Base-by-base conservation (phyloP, 2,888 invertebrate genomes). In the Amblyjoppa fuscipennis region DNA sequence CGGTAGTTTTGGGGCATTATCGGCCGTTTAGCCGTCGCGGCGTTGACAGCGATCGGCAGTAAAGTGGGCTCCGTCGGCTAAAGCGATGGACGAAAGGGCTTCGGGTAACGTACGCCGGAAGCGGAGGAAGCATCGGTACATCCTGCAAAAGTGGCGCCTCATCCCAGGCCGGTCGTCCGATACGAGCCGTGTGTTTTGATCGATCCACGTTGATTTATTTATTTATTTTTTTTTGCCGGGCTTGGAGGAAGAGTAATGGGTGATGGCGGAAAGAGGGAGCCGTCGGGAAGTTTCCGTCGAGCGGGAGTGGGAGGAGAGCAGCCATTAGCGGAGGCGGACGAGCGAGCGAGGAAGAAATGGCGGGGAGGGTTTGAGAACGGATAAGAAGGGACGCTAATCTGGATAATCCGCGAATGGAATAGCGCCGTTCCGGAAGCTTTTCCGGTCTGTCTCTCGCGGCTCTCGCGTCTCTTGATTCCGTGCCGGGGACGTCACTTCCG, bases 21-120 rank as follows among this genome's bases (percentile, higher is more conserved):
- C 6, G 51, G 25, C 13, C 53, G 68, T 68, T 74, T 59, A 81
- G 59, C 53, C 87, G 87, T 88, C 89, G 88, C 89, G 88, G 89
- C 84, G 89, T 88, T 87, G 84, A 90, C 87, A 85, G 87, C 86
- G 76, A 49, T n/a, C 6, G 25, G 16, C 51, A 20, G 6, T 5
- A 76, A 49, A 45, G 13, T 45, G 34, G 66, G 13, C 28, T 11
- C 34, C 25, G 20, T 49, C 34, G 49, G 20, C 13, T 49, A 34
- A 75, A 64, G 49, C 1, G 28, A 34, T 61, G 45, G 9, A 41
- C 3, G 56, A 56, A 69, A 70, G 70, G 20, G 6, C 59, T 16
- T 31, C 13, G 16, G 20, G 34, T 20, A 45, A n/a, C 2, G 59
- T 28, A 64, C 16, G 7, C 31, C 9, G 38, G 28, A 20, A 53